Evolutionary conservation across 2,797 vertebrate species (phyloP).

Genomic region (Otolemur crassicaudatus): DNA sequence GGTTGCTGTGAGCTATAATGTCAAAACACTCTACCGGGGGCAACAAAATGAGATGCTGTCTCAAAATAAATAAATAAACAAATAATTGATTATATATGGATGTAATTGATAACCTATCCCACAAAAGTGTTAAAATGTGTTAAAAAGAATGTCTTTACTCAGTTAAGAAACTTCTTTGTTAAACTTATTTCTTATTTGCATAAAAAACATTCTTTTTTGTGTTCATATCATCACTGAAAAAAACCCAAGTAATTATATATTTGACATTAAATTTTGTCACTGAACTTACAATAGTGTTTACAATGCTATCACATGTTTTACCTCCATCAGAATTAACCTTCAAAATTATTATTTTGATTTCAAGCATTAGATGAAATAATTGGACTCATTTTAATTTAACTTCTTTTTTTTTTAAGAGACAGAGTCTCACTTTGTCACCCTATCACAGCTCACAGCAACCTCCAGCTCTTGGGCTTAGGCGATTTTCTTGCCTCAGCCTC

Average conservation of each 20-base stretch:
- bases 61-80: too few species aligned
- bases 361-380: background rate
- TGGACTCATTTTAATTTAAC: background rate
- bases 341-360: conserved; percentile 36
- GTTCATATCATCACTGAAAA: background rate
- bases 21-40: too few species aligned
- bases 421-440: too few species aligned
- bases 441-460: too few species aligned
- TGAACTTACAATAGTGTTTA: background rate
- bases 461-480: too few species aligned
- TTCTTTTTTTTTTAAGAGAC: background rate
- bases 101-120: background rate
- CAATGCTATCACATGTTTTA: background rate
- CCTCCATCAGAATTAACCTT: background rate
- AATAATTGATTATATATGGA: background rate
- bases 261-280: background rate
- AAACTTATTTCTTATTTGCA: too few species aligned
- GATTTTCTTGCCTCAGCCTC: too few species aligned
- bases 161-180: too few species aligned
- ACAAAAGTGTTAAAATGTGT: too few species aligned
- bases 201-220: background rate
- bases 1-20: too few species aligned
- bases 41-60: too few species aligned
- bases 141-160: too few species aligned
- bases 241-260: background rate